phyloP scores from a whole-genome alignment of 2,888 invertebrate genomes.

The Heteropelma amictum region DNA sequence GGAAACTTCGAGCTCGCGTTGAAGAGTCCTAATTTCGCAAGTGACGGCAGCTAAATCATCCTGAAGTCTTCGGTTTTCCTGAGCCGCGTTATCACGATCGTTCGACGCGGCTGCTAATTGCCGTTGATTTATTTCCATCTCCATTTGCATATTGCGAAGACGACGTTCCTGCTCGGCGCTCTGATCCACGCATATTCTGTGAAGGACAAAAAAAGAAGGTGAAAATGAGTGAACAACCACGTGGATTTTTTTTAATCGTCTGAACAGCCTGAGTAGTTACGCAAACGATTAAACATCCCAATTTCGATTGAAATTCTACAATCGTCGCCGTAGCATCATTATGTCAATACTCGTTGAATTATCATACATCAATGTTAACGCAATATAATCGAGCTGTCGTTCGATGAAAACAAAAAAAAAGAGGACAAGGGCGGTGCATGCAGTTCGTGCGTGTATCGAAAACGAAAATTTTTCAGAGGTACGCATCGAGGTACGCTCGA shows the following conservation, averaged over 20 bases:
- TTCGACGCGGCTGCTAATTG: slow-evolving; percentile 81
- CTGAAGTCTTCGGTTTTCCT: slow-evolving; percentile 87
- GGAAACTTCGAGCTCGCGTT: slow-evolving; percentile 84
- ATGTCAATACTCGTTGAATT: slow-evolving; percentile 30
- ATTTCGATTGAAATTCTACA: background rate
- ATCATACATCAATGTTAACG: slow-evolving; percentile 21
- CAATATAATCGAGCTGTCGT: slow-evolving; percentile 18
- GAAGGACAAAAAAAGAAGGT: background rate
- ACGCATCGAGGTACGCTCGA: slow-evolving; percentile 7
- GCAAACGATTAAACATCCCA: background rate
- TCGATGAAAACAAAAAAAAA: too few relatives aligned
- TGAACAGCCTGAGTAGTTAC: background rate
- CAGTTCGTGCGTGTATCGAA: slow-evolving; percentile 5
- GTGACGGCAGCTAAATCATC: slow-evolving; percentile 85
- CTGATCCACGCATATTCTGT: slow-evolving; percentile 71
- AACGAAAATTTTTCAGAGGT: slow-evolving; percentile 32
- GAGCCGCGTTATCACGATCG: slow-evolving; percentile 81
- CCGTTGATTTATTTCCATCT: slow-evolving; percentile 81
- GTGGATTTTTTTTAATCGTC: background rate
- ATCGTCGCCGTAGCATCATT: background rate
- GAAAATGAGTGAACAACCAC: background rate
- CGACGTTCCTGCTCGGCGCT: slow-evolving; percentile 72
- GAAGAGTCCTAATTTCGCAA: slow-evolving; percentile 81
- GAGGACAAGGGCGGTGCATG: slow-evolving; percentile 48
- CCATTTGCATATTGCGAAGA: slow-evolving; percentile 73